Evolutionary conservation across 1,140 invertebrate genomes (phyloP), one percentile per base, ranked within the genome.

Genomic region (Onthophagus taurus): DNA sequence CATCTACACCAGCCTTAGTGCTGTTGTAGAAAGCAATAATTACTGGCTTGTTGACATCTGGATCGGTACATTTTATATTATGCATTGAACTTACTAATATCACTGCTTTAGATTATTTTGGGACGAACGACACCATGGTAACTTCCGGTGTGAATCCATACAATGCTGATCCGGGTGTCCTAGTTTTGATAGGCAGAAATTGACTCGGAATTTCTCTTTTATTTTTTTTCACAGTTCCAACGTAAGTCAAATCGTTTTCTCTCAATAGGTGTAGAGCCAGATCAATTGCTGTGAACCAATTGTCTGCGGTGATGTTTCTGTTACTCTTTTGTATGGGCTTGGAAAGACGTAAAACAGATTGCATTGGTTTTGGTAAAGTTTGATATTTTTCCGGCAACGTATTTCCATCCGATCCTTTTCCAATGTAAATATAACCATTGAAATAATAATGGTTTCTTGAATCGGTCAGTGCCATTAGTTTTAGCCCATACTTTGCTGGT

Each of bases 401-500:
- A 41, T 31, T 52, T 30, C 61, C 56, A 49, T 58, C 54, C 24
- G 48, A 56, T 21, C 49, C 44, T 58, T 63, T 66, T 24, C 61
- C 62, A 6, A 49, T 30, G 42, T 66, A 65, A 16, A 62, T 53
- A 33, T 59, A 55, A 7, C 49, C 56, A 54, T 60, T 57, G 5
- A 57, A 38, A 30, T 63, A 37, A 43, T 67, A 66, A 26, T 54
- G 52, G 5, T 50, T 59, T 37, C 23, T 35, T 17, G 58, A 53
- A 51, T 67, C 60, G 13, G 53, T 56, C n/a, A 65, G 46, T 24
- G 49, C 49, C 24, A 57, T 33, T 30, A 69, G 53, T 59, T 71
- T 70, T 19, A 72, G 50, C 1, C 69, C 70, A 51, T 69, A 73
- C 43, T 64, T 66, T 14, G 45, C 51, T 0, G 66, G 63, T 55